Evolutionary conservation across 2,113 vertebrate genomes (phyloP).

Genomic region (Entomyzon cyanotis): DNA sequence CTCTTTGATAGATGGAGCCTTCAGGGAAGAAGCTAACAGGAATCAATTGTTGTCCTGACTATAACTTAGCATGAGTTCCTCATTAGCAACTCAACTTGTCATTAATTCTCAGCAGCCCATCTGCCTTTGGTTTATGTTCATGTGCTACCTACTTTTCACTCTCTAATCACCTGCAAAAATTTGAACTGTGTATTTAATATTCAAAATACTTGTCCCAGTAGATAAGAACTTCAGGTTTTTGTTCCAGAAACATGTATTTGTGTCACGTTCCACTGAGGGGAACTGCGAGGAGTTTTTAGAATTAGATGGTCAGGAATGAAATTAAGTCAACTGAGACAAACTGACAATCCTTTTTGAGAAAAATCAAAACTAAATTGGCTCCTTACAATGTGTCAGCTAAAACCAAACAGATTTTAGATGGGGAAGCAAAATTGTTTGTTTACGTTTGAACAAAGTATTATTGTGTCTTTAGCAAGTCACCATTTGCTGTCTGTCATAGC

Average conservation of each 20-base stretch:
- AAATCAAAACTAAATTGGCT: too few species aligned
- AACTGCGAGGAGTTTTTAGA: not conserved
- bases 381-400: not conserved
- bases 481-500: not conserved
- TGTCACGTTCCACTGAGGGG: not conserved
- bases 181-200: not conserved
- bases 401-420: not conserved
- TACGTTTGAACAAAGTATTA: not conserved
- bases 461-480: not conserved
- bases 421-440: not conserved
- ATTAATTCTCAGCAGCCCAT: not conserved
- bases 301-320: not conserved
- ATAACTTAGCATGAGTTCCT: conserved; percentile 27
- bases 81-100: conserved; percentile 9
- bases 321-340: not conserved
- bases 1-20: conserved; percentile 60
- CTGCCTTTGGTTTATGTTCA: not conserved
- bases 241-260: not conserved
- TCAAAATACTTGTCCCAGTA: not conserved
- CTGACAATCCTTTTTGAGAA: too few species aligned
- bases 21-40: conserved; percentile 21
- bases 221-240: not conserved
- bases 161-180: not conserved
- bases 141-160: not conserved
- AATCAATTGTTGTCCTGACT: conserved; percentile 38